Evolutionary conservation across 2,113 vertebrate genomes (phyloP), one percentile per base, ranked within the genome.

Genomic region (Plectropomus leopardus): DNA sequence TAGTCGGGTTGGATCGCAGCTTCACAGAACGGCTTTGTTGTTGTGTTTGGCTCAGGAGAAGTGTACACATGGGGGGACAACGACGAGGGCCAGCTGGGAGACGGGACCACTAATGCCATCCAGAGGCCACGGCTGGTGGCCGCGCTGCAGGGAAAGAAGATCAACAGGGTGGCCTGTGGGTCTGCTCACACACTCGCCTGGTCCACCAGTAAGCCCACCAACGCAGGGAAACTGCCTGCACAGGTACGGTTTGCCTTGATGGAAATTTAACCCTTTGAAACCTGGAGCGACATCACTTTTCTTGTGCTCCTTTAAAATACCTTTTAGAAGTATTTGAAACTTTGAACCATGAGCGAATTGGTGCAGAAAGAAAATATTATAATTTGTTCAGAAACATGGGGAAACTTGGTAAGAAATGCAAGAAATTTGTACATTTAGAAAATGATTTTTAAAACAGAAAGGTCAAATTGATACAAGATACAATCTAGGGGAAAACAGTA

Each of bases 61-160:
- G 98, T 99, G 36, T 99, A 97, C 85, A 99, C 98, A 0, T 99
- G 98, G 98, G 98, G 98, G 0, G 98, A 99, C 95, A 99, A 99
- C 42, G 98, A 99, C 19, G 98, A 99, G 89, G 98, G 98, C 15
- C 98, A 99, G 44, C 96, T 99, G 54, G 98, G 98, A 84, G 98
- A 99, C 51, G 98, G 98, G 53, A 99, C 98, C 68, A 99, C 98
- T 16, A 99, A 99, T 11, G 98, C 98, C 85, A 99, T 99, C 86
- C 98, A 99, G 86, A 96, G 98, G 89, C 98, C 98, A 0, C 96
- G 98, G 15, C 94, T 99, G 68, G 98, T 99, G 34, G 96, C 96
- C 15, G 98, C 98, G 0, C 96, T 99, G 75, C 98, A 99, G 96
- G 98, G 97, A 59, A 99, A 99, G 94, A 99, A 99, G 89, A 98